Evolutionary conservation across 1,140 invertebrate species (phyloP).

Genomic region (Euwallacea fornicatus): DNA sequence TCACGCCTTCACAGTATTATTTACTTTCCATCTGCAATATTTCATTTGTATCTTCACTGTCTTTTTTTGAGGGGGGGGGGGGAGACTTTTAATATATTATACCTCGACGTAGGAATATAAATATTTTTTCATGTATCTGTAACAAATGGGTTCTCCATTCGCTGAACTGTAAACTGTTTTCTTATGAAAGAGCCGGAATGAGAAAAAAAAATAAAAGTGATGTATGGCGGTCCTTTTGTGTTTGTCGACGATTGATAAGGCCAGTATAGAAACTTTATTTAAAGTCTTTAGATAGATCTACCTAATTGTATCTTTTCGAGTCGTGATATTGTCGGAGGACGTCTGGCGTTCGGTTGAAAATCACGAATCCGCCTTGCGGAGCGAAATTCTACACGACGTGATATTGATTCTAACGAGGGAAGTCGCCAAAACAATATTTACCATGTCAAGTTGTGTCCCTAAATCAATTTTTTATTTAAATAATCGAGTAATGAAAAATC

Average conservation of each 20-base stretch:
- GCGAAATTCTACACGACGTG: too few relatives aligned
- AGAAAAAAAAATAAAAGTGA: slow-evolving; percentile 16
- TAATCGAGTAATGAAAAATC: too few relatives aligned
- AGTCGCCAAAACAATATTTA: too few relatives aligned
- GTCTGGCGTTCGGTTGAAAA: too few relatives aligned
- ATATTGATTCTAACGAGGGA: too few relatives aligned
- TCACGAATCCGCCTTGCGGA: too few relatives aligned
- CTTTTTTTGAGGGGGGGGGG: background rate
- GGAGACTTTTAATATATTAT: slow-evolving; percentile 5
- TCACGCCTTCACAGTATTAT: too few relatives aligned
- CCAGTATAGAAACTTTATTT: background rate
- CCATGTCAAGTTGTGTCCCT: too few relatives aligned
- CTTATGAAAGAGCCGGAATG: slow-evolving; percentile 10
- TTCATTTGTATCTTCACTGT: background rate
- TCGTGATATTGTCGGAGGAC: background rate
- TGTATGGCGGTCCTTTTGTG: slow-evolving; percentile 8
- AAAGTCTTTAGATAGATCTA: background rate
- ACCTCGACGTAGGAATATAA: slow-evolving; percentile 9
- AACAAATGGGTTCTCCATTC: slow-evolving; percentile 10
- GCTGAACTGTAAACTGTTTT: slow-evolving; percentile 18
- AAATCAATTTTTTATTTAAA: too few relatives aligned
- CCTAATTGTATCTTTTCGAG: background rate
- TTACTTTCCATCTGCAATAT: too few relatives aligned
- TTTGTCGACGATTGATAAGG: slow-evolving; percentile 12
- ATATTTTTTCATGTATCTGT: slow-evolving; percentile 14